Evolutionary conservation across 2,113 vertebrate species (phyloP).

Genomic region (Nipponia nippon): DNA sequence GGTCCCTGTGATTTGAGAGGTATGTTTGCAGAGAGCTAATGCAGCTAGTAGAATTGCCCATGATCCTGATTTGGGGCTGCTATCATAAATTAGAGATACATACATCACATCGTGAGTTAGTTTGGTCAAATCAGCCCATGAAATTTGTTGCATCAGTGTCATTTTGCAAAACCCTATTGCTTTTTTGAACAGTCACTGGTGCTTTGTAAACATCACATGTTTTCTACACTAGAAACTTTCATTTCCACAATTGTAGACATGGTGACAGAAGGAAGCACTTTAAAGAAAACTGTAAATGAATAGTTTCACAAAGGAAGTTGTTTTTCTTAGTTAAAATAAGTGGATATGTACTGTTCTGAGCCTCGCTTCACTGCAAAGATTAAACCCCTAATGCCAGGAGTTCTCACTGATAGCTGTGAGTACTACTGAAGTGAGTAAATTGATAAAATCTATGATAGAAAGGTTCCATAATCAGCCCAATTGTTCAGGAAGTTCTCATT

Average conservation of each 20-base stretch:
- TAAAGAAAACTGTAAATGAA: background rate
- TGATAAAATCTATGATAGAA: background rate
- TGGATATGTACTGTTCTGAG: background rate
- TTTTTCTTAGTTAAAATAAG: background rate
- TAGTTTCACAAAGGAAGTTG: background rate
- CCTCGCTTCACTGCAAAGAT: background rate
- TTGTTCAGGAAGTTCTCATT: background rate
- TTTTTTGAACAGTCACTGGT: background rate
- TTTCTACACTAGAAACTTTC: background rate
- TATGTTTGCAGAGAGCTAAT: background rate
- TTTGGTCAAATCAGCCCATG: background rate
- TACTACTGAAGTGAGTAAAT: background rate
- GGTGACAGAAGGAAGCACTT: background rate
- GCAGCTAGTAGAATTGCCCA: background rate
- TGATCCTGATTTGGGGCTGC: background rate
- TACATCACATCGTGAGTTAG: background rate
- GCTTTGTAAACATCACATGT: background rate
- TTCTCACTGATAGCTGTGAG: background rate
- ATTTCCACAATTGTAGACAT: background rate
- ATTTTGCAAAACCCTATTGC: background rate
- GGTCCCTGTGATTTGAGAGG: background rate
- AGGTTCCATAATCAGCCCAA: background rate
- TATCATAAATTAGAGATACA: background rate
- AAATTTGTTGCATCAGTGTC: background rate
- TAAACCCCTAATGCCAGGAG: background rate